phyloP scores from a whole-genome alignment of 2,888 invertebrate genomes.

The Agonopterix subpropinquella region DNA sequence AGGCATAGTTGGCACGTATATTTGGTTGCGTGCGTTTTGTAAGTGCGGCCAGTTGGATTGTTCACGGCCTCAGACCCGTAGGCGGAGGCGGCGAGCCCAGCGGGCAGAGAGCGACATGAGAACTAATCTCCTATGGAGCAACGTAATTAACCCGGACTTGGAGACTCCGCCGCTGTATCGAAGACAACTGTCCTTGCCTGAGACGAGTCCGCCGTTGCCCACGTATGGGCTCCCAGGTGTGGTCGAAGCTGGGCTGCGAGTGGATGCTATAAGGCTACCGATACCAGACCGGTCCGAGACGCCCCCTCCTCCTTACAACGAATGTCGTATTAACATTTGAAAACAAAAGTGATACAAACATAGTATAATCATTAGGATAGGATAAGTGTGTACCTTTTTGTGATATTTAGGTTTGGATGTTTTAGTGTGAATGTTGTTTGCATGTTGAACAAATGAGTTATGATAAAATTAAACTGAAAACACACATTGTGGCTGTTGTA shows the following conservation, averaged over 20 bases:
- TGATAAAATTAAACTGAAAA: too few species aligned
- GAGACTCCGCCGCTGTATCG: slow-evolving; percentile 60
- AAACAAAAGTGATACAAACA: too few species aligned
- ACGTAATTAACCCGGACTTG: slow-evolving; percentile 44
- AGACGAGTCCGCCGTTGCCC: slow-evolving; percentile 34
- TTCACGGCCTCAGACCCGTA: slow-evolving; percentile 28
- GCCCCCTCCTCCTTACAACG: slow-evolving; percentile 65
- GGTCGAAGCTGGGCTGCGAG: slow-evolving; percentile 35
- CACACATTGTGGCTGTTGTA: too few species aligned
- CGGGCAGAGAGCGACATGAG: slow-evolving; percentile 52
- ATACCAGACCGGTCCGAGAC: slow-evolving; percentile 50
- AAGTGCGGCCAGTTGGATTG: slow-evolving; percentile 40
- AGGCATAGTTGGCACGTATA: slow-evolving; percentile 59
- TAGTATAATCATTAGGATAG: neutral
- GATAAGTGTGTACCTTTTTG: neutral
- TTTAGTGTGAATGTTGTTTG: neutral
- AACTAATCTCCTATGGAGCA: slow-evolving; percentile 55
- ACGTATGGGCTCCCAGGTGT: slow-evolving; percentile 39
- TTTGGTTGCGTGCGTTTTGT: slow-evolving; percentile 57
- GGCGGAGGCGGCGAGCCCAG: slow-evolving; percentile 35
- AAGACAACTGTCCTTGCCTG: slow-evolving; percentile 47
- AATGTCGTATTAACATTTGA: slow-evolving; percentile 40
- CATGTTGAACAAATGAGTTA: neutral
- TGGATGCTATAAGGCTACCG: slow-evolving; percentile 46
- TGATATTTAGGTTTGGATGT: neutral